These are phyloP conservation scores for Lithophane socia DNA, from an alignment of 2,888 invertebrate species.

Conservation along the genomic window DNA sequence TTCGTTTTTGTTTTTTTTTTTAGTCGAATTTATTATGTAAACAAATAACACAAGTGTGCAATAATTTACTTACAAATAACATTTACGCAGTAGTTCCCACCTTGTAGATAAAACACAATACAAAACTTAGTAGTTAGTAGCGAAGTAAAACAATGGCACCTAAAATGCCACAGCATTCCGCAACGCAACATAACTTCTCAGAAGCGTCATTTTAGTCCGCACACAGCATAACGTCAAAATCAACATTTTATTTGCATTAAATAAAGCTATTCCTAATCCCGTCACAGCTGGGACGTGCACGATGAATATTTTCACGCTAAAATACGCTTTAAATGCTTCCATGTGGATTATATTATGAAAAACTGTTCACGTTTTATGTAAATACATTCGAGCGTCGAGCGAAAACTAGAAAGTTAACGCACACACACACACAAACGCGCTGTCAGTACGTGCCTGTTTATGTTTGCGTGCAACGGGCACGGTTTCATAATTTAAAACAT, in stretches of 20 bases:
- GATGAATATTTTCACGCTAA: constrained; percentile 86
- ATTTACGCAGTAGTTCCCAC: constrained; percentile 25
- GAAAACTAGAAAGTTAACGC: constrained; percentile 90
- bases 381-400: constrained; percentile 86
- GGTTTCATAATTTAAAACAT: constrained; percentile 83
- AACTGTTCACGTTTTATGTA: constrained; percentile 90
- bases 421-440: constrained; percentile 80
- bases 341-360: constrained; percentile 89
- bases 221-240: constrained; percentile 73
- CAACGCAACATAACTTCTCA: constrained; percentile 48
- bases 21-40: constrained; percentile 8
- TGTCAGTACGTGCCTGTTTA: constrained; percentile 58
- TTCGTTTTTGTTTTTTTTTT: neutral
- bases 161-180: constrained; percentile 64
- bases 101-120: constrained; percentile 23
- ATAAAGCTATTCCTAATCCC: constrained; percentile 83
- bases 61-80: constrained; percentile 7
- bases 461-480: constrained; percentile 76
- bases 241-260: constrained; percentile 80
- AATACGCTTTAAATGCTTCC: constrained; percentile 83
- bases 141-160: constrained; percentile 52
- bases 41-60: constrained; percentile 28
- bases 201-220: constrained; percentile 66
- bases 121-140: constrained; percentile 14
- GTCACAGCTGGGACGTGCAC: constrained; percentile 78